Percentiles rank a stretch among this genome's conserved stretches.
Conservation (phyloP, 2,113 vertebrate species). For the Dromas ardeola region DNA sequence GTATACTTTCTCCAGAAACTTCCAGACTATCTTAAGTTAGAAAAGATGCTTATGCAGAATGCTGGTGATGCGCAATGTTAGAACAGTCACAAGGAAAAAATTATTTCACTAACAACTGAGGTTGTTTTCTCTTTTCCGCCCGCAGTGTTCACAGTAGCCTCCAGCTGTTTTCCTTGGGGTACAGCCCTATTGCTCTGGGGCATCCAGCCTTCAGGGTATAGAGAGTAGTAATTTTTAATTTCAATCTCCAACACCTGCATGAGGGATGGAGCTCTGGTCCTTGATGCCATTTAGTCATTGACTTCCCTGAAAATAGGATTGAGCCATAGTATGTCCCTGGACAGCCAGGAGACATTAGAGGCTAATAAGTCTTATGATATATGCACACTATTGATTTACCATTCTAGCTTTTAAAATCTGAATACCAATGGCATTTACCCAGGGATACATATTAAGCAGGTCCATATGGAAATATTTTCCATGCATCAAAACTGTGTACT, state of each 20-base stretch:
- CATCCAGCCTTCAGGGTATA: not conserved
- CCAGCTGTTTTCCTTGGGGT: conserved; percentile 21
- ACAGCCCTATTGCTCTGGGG: not conserved
- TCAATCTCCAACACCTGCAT: conserved; percentile 11
- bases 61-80: not conserved
- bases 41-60: not conserved
- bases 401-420: conserved; percentile 2
- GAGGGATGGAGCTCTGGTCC: not conserved
- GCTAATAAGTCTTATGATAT: conserved; percentile 38
- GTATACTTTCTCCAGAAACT: not conserved
- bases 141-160: not conserved
- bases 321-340: not conserved
- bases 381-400: conserved; percentile 10
- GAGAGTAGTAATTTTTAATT: conserved; percentile 4
- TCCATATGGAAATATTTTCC: conserved; percentile 36
- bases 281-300: not conserved
- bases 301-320: not conserved
- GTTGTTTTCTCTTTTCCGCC: not conserved
- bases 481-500: not conserved
- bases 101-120: not conserved
- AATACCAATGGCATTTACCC: not conserved
- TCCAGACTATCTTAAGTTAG: not conserved
- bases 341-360: not conserved
- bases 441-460: not conserved
- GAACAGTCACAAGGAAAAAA: not conserved